These are phyloP conservation scores for Suricata suricatta DNA, from an alignment of 2,113 vertebrate genomes.

Conservation along the genomic window DNA sequence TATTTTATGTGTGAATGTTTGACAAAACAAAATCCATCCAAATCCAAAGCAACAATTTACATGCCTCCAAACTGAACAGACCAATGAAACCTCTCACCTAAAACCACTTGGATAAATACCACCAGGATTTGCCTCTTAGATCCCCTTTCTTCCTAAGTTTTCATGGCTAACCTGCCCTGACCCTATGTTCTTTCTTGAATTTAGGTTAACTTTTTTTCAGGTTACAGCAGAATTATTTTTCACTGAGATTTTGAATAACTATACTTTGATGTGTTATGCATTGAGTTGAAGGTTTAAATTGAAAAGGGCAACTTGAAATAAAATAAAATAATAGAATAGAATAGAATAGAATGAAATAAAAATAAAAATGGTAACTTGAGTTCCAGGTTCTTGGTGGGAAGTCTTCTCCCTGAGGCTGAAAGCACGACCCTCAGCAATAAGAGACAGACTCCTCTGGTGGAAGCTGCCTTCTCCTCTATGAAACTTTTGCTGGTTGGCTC, in stretches of 20 bases:
- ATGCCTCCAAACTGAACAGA: neutral
- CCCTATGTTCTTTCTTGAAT: constrained; percentile 13
- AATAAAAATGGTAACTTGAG: neutral
- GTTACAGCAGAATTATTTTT: neutral
- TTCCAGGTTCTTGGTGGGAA: neutral
- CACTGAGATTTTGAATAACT: neutral
- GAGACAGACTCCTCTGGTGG: neutral
- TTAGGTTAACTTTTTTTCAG: neutral
- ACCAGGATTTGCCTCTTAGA: neutral
- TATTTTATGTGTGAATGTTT: constrained; percentile 22
- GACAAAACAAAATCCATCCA: neutral
- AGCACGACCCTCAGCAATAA: neutral
- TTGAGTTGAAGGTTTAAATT: constrained; percentile 14
- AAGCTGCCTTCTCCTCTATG: neutral
- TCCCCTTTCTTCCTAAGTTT: neutral
- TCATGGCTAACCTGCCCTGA: neutral
- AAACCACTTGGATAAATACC: neutral
- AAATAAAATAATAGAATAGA: too few species aligned
- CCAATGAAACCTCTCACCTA: neutral
- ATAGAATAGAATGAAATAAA: neutral
- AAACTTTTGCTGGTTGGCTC: constrained; percentile 19
- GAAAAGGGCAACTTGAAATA: neutral
- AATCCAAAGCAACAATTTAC: neutral
- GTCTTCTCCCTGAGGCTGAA: neutral
- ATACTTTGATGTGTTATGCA: neutral